These are phyloP conservation scores for Cardiocondyla obscurior DNA, from an alignment of 1,140 invertebrate genomes.

Conservation along the genomic window DNA sequence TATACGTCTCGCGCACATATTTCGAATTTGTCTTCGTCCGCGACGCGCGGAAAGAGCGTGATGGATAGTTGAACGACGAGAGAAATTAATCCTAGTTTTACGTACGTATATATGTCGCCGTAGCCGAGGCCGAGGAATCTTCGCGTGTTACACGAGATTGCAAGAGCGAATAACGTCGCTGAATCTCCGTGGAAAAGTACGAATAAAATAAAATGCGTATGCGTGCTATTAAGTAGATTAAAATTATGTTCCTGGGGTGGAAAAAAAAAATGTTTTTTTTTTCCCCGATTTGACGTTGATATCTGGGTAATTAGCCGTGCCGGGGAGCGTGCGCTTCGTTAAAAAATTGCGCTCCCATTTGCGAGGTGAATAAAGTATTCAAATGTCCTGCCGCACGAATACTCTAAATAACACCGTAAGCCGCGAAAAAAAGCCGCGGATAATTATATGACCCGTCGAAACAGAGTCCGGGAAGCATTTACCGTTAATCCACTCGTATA, in stretches of 20 bases:
- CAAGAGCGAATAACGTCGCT: not conserved
- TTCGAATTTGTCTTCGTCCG: slow-evolving; percentile 29
- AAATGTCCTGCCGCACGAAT: not conserved
- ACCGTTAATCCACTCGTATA: slow-evolving; percentile 56
- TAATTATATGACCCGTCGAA: slow-evolving; percentile 56
- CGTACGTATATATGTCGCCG: not conserved
- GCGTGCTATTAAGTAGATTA: not conserved
- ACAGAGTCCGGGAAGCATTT: slow-evolving; percentile 40
- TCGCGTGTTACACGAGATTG: not conserved
- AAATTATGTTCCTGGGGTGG: not conserved
- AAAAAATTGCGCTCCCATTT: not conserved
- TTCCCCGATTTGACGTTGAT: not conserved
- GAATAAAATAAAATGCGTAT: not conserved
- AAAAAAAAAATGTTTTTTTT: not conserved
- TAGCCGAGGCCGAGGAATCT: not conserved
- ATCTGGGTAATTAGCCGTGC: not conserved
- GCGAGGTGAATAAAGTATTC: slow-evolving; percentile 17
- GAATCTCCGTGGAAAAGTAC: not conserved
- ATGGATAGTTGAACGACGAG: slow-evolving; percentile 15
- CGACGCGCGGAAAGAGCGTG: not conserved
- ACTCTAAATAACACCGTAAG: slow-evolving; percentile 39
- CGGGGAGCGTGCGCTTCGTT: not conserved
- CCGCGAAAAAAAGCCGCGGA: slow-evolving; percentile 33
- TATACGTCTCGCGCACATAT: slow-evolving; percentile 14
- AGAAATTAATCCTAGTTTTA: slow-evolving; percentile 27